phyloP scores from a whole-genome alignment of 2,113 vertebrate genomes.

The Tachysurus fulvidraco region DNA sequence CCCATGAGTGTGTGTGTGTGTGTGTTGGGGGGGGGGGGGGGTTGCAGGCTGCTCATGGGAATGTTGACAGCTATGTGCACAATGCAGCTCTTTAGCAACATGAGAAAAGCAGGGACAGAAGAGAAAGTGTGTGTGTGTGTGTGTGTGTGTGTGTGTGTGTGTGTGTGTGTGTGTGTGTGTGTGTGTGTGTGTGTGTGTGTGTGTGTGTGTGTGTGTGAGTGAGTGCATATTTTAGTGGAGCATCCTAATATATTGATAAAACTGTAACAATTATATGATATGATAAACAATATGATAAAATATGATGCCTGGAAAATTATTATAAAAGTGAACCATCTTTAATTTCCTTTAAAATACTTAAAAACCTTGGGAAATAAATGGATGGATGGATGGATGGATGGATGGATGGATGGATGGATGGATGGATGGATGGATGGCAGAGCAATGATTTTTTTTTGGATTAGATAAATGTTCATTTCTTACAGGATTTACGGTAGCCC shows the following conservation, averaged over 20 bases:
- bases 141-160: constrained; percentile 18
- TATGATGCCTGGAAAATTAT: neutral
- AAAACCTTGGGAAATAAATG: no score
- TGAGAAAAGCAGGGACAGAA: constrained; percentile 53
- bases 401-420: no score
- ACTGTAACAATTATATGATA: neutral
- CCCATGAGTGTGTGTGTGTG: constrained; percentile 41
- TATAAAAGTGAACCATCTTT: neutral
- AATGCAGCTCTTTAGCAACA: constrained; percentile 67
- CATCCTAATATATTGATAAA: neutral
- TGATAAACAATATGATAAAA: neutral
- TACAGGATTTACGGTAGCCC: neutral
- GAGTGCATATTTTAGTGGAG: neutral
- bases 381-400: neutral
- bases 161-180: constrained; percentile 51
- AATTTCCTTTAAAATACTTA: neutral
- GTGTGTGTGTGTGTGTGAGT: constrained; percentile 44
- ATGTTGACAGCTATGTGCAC: constrained; percentile 75
- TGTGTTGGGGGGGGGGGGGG: constrained; percentile 53
- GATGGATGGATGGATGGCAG: no score
- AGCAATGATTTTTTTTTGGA: neutral
- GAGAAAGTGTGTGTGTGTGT: constrained; percentile 43
- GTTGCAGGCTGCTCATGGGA: constrained; percentile 72
- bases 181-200: constrained; percentile 26
- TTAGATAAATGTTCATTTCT: neutral